A percentile compares a stretch with the other conserved stretches of the same genome.
These are phyloP conservation scores for Trichosurus vulpecula DNA, from an alignment of 2,797 vertebrate species.

Conservation along the genomic window DNA sequence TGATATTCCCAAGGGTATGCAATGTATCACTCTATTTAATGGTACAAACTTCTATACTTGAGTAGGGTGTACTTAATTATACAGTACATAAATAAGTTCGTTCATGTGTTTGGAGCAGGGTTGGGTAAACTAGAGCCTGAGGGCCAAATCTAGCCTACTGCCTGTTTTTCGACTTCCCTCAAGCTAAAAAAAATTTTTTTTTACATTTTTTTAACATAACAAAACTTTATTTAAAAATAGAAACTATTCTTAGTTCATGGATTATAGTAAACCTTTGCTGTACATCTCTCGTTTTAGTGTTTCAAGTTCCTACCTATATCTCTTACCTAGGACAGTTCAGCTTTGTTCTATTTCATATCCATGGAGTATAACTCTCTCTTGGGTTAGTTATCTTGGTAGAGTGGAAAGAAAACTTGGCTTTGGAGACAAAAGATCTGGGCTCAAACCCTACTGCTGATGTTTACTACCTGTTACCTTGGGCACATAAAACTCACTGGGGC, in stretches of 20 bases:
- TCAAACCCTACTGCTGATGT: background rate
- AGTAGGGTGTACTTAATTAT: background rate
- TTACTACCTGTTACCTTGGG: background rate
- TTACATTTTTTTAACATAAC: background rate
- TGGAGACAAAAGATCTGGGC: background rate
- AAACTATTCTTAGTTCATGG: background rate
- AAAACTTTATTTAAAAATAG: background rate
- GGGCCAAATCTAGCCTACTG: background rate
- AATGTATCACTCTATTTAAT: background rate
- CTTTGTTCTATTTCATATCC: background rate
- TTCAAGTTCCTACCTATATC: background rate
- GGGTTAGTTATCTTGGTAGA: background rate
- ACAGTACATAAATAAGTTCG: background rate
- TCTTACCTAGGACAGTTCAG: background rate
- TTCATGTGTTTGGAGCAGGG: background rate
- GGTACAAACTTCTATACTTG: background rate
- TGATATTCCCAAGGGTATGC: background rate
- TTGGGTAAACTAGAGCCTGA: background rate
- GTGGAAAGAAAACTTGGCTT: background rate
- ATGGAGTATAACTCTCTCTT: background rate
- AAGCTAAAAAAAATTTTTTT: background rate
- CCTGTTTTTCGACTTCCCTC: background rate
- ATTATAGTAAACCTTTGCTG: background rate
- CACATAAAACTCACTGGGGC: background rate
- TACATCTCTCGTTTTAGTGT: background rate